phyloP scores from a whole-genome alignment of 2,797 vertebrate species.

The Syncerus caffer region DNA sequence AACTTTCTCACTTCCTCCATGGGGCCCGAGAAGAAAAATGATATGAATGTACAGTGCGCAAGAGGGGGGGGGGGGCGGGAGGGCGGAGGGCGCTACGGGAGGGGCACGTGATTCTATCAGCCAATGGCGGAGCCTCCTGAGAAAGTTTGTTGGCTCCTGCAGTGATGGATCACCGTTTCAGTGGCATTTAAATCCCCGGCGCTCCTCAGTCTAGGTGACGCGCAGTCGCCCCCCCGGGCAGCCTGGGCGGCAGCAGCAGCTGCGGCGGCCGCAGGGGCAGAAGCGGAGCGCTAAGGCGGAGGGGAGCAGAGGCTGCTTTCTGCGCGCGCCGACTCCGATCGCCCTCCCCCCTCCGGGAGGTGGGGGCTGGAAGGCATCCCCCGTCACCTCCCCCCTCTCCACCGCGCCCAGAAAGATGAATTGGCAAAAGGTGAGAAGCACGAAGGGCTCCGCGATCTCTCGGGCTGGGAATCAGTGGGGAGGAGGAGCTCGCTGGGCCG shows the following conservation, averaged over 20 bases:
- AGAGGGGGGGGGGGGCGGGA: conserved; percentile 79
- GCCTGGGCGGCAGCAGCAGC: conserved; percentile 56
- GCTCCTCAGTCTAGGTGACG: conserved; percentile 92
- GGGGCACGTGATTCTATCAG: conserved; percentile 88
- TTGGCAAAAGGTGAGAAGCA: conserved; percentile 66
- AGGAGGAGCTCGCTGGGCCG: neutral
- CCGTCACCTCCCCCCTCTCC: neutral
- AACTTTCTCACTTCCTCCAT: conserved; percentile 93
- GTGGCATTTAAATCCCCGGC: conserved; percentile 96
- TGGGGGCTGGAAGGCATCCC: conserved; percentile 32
- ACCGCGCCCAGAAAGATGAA: conserved; percentile 6
- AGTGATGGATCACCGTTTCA: conserved; percentile 93
- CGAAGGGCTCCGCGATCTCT: conserved; percentile 7
- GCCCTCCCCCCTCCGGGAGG: neutral
- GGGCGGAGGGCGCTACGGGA: conserved; percentile 55
- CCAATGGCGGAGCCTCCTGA: conserved; percentile 90
- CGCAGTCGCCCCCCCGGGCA: conserved; percentile 76
- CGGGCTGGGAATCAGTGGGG: neutral
- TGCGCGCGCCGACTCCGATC: conserved; percentile 26
- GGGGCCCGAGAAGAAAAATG: conserved; percentile 86
- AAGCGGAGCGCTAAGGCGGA: neutral
- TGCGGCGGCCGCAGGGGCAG: conserved; percentile 14
- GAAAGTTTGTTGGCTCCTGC: conserved; percentile 85
- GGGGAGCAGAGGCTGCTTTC: neutral
- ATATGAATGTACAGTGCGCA: conserved; percentile 92